phyloP scores from a whole-genome alignment of 2,113 vertebrate genomes.

The Bubalus kerabau region DNA sequence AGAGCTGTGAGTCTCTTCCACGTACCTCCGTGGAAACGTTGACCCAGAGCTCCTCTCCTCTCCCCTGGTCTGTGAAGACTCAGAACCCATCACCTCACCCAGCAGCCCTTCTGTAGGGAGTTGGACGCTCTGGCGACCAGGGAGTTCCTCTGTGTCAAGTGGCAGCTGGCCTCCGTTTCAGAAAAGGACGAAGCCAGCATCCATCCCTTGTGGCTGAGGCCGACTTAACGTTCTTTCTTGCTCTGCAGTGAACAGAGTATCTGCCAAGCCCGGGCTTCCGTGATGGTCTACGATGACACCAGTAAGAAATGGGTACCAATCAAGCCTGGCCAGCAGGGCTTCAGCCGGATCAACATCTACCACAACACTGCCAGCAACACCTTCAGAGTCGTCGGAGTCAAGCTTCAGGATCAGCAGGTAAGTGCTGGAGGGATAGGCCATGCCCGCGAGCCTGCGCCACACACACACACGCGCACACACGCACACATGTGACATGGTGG shows the following conservation, averaged over 20 bases:
- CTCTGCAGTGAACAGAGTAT: conserved; percentile 96
- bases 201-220: not conserved
- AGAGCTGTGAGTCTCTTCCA: not conserved
- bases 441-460: accelerated
- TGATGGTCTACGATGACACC: conserved; percentile 99
- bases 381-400: conserved; percentile 98
- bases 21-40: not conserved
- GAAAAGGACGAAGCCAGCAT: not conserved
- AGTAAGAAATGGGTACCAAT: conserved; percentile 99
- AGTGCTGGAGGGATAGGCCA: conserved; percentile 37
- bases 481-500: accelerated
- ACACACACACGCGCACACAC: accelerated
- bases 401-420: conserved; percentile 99
- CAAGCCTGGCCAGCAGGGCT: conserved; percentile 98
- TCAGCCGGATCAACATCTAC: conserved; percentile 99
- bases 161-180: not conserved
- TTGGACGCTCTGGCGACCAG: not conserved
- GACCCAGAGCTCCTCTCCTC: not conserved
- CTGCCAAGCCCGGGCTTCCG: conserved; percentile 99
- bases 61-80: not conserved
- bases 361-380: conserved; percentile 97
- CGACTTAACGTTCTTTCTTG: conserved; percentile 35
- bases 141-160: not conserved
- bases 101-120: not conserved
- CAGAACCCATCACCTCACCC: not conserved